phyloP scores from a whole-genome alignment of 2,113 vertebrate genomes.

The Phasianus colchicus region DNA sequence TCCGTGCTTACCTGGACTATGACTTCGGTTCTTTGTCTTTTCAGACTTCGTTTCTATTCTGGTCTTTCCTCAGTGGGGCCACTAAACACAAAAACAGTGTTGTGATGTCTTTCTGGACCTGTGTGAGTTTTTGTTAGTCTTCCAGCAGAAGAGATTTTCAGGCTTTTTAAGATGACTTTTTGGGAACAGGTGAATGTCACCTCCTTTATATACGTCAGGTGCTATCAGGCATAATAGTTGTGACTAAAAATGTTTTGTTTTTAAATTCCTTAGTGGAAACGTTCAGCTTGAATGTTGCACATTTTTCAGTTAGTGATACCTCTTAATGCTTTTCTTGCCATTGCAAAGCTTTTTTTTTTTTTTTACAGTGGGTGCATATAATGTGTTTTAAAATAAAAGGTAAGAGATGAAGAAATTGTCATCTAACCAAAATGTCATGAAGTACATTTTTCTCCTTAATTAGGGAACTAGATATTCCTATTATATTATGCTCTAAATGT shows the following conservation, averaged over 20 bases:
- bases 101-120: background rate
- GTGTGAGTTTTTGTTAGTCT: background rate
- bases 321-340: background rate
- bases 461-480: background rate
- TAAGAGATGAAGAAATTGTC: background rate
- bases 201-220: background rate
- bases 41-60: background rate
- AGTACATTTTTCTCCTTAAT: background rate
- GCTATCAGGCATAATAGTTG: background rate
- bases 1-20: background rate
- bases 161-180: background rate
- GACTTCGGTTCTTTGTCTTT: background rate
- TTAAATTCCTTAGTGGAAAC: background rate
- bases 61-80: background rate
- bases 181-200: background rate
- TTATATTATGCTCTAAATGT: background rate
- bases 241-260: background rate
- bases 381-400: slow-evolving; percentile 11
- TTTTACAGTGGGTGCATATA: background rate
- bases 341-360: background rate
- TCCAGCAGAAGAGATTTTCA: background rate
- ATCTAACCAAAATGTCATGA: background rate
- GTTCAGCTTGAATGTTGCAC: background rate
- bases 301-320: background rate
- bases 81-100: background rate